Conservation (phyloP, 2,113 vertebrate genomes). For the Urocynchramus pylzowi region DNA sequence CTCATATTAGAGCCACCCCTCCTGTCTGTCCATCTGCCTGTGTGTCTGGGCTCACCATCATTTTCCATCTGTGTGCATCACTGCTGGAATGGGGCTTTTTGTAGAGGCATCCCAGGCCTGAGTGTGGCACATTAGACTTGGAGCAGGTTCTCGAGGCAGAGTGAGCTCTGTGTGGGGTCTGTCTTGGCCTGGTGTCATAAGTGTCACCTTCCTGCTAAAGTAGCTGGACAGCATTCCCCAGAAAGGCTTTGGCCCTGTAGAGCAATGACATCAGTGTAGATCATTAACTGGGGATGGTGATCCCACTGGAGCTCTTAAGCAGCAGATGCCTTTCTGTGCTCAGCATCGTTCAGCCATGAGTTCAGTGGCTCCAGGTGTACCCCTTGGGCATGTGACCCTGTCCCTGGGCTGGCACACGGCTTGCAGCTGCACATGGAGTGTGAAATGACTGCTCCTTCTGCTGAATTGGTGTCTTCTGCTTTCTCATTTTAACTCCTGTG, state of each 20-base stretch:
- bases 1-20: background rate
- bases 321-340: background rate
- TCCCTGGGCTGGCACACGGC: background rate
- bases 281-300: background rate
- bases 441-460: background rate
- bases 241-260: background rate
- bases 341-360: background rate
- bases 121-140: fast-evolving
- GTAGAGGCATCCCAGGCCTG: background rate
- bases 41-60: background rate
- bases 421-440: background rate
- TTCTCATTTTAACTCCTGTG: background rate
- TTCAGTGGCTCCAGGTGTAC: background rate
- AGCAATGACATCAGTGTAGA: background rate
- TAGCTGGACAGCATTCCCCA: background rate
- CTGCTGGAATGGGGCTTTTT: background rate
- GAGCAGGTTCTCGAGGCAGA: background rate
- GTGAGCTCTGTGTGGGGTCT: background rate
- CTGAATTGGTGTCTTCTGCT: background rate
- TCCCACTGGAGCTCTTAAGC: background rate
- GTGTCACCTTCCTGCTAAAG: background rate
- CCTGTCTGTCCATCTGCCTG: background rate
- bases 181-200: background rate
- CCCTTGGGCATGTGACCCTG: background rate
- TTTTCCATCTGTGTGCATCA: background rate